Percentiles rank a stretch among this genome's conserved stretches.
Conservation (phyloP, 1,140 invertebrate species). For the Drosophila parabipectinata region DNA sequence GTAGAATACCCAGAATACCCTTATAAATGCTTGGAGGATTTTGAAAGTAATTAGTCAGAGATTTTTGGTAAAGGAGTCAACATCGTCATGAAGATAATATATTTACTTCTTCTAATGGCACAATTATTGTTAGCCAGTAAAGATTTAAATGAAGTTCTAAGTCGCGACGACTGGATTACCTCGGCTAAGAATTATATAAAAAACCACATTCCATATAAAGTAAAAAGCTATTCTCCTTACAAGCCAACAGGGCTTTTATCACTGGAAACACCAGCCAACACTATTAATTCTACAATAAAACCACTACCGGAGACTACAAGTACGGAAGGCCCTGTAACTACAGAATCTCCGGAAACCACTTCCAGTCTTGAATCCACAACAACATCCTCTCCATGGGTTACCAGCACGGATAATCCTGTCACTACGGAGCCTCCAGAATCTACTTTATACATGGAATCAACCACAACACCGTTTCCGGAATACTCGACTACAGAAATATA, state of each 20-base stretch:
- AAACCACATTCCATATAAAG: conserved; percentile 39
- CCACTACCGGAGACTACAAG: neutral
- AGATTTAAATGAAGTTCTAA: conserved; percentile 32
- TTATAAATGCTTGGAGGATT: conserved; percentile 12
- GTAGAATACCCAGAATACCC: conserved; percentile 25
- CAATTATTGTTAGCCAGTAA: neutral
- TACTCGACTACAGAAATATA: neutral
- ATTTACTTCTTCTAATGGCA: conserved; percentile 22
- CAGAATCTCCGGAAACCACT: neutral
- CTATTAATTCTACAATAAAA: neutral
- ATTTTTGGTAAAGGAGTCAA: neutral
- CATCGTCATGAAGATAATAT: conserved; percentile 39
- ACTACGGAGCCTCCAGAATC: conserved; percentile 9
- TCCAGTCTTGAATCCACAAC: conserved; percentile 2
- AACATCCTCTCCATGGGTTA: neutral
- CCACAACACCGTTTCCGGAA: neutral
- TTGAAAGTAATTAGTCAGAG: conserved; percentile 40
- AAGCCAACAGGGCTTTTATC: conserved; percentile 16
- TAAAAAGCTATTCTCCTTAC: conserved; percentile 47
- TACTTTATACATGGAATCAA: neutral
- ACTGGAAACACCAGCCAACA: neutral
- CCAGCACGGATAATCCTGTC: neutral
- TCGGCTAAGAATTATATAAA: conserved; percentile 39
- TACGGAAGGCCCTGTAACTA: neutral
- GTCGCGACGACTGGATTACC: conserved; percentile 47